Evolutionary conservation across 2,888 invertebrate species (phyloP), one percentile per base, ranked within the genome.

Genomic region (Bugula neritina): DNA sequence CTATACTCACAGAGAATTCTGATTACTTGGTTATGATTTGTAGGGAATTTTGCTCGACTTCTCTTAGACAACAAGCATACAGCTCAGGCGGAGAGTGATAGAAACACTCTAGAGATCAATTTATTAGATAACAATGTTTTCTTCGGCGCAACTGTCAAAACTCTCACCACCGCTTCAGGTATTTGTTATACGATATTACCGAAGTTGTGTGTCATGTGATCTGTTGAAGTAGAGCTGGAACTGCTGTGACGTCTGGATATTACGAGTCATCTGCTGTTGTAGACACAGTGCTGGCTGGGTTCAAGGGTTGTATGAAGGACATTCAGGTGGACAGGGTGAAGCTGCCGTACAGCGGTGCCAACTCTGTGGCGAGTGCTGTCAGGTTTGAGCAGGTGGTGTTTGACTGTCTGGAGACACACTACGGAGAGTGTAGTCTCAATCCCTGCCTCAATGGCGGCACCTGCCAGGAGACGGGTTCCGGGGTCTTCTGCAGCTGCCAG

Each of bases 291-390:
- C 90, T 90, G 69, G 87, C 90, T 69, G 95, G 96, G 0, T 94
- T 94, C 83, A 87, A 91, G 72, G 97, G 96, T 0, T 97, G 97
- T 82, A 90, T 97, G 88, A 90, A 93, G 73, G 92, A 93, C 79
- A 89, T 95, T 35, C 87, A 89, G 73, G 88, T 96, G 71, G 90
- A 91, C 72, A 88, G 90, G 73, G 89, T 89, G 5, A 23, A 88
- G 0, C 88, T 95, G 71, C 93, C 94, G 0, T 78, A 81, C 63
- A 75, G 76, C 10, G 81, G 80, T 35, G 79, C 79, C 78, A 90
- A 88, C 88, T 1, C 79, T 63, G 80, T 83, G 17, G 83, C 80
- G 21, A 75, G 76, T 35, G 75, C 80, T 54, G 79, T 80, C 89
- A 71, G 79, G 69, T 79, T 84, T 73, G 77, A 80, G 73, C 78